Evolutionary conservation across 2,797 vertebrate species (phyloP), one percentile per base, ranked within the genome.

Genomic region (Zalophus californianus): DNA sequence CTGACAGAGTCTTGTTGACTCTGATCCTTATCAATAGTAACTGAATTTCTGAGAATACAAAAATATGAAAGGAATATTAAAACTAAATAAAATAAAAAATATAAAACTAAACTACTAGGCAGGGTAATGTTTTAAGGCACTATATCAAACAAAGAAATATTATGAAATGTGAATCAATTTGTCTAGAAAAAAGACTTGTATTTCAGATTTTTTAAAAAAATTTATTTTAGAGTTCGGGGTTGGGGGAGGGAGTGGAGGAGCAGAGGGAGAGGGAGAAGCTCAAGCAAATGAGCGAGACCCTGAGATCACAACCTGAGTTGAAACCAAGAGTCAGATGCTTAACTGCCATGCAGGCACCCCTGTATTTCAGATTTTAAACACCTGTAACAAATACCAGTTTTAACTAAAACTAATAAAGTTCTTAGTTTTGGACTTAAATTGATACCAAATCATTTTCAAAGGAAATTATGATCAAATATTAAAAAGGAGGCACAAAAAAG

Each of bases 151-250:
- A 86, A 95, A 95, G 84, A 79, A 75, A 54, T 90, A 54, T 73
- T 96, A 48, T 38, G 77, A 95, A 87, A 90, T 91, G 11, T 75
- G 72, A 78, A 72, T 86, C 7, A 48, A 82, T 93, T 90, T 85
- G 35, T 95, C n/a, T 96, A 70, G 93, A 86, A 86, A 91, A 92
- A 66, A 44, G 41, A 70, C 44, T 82, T 93, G 8, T 48, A 68
- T 88, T 95, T 96, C 62, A 97, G 60, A 86, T 73, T 93, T 96
- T 95, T 97, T 94, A 48, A 80, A 58, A 32, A 66, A n/a, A 35
- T 68, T n/a, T 68, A 35, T 35, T 68, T 68, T 35, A 66, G 32
- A 8, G 64, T 16, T 29, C 15, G n/a, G 18, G 15, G 7, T 9
- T 3, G 64, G 64, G 64, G 64, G 16, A 4, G 66, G 66, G 18